phyloP scores from a whole-genome alignment of 2,888 invertebrate genomes.

The Eulithis prunata region DNA sequence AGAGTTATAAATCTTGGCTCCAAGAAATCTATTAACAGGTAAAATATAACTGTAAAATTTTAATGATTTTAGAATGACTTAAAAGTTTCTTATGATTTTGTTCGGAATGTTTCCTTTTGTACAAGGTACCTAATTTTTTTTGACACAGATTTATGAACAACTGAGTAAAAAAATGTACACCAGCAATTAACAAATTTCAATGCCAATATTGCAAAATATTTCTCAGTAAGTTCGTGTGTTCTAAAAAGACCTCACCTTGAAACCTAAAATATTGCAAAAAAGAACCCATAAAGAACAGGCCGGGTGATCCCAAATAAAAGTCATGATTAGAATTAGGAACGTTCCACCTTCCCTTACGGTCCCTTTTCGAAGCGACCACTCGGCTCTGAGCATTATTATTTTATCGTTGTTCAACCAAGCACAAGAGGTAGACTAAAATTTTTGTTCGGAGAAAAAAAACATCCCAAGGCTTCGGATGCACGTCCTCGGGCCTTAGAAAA shows the following conservation, averaged over 20 bases:
- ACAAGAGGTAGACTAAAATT: conserved; percentile 73
- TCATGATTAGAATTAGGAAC: conserved; percentile 77
- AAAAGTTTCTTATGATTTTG: too few relatives aligned
- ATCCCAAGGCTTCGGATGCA: conserved; percentile 79
- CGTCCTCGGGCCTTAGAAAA: conserved; percentile 80
- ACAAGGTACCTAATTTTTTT: conserved; percentile 2
- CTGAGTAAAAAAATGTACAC: conserved; percentile 43
- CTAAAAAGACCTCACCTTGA: conserved; percentile 66
- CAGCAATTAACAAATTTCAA: conserved; percentile 49
- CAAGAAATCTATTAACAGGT: not conserved
- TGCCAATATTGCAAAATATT: conserved; percentile 48
- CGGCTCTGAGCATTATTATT: conserved; percentile 73
- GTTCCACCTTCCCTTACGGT: conserved; percentile 69
- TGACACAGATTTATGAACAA: conserved; percentile 53
- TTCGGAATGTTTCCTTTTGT: not conserved
- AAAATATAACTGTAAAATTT: too few relatives aligned
- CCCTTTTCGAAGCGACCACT: conserved; percentile 66
- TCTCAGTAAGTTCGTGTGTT: conserved; percentile 44
- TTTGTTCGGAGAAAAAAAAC: conserved; percentile 71
- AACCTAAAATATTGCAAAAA: conserved; percentile 70
- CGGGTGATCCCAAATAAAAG: conserved; percentile 71
- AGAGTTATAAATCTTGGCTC: not conserved
- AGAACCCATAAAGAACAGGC: conserved; percentile 65
- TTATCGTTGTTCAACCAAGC: conserved; percentile 77
- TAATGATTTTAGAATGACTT: too few relatives aligned